Conservation (phyloP, 2,888 invertebrate genomes). For the Busseola fusca region DNA sequence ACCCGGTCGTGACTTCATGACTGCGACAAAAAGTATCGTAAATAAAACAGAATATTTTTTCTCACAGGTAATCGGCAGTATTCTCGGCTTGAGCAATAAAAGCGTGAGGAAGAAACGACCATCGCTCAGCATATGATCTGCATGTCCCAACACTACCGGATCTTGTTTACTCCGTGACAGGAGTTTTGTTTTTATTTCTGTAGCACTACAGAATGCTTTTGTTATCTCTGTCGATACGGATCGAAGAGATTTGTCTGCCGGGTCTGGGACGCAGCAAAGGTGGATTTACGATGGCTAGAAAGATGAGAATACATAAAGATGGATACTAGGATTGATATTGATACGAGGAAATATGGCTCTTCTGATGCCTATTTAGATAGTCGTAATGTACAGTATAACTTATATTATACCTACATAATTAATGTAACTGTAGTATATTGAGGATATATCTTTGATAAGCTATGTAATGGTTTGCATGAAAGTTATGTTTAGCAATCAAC, state of each 20-base stretch:
- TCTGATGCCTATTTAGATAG: constrained; percentile 46
- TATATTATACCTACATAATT: constrained; percentile 38
- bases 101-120: constrained; percentile 94
- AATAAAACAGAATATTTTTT: constrained; percentile 45
- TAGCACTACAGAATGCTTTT: constrained; percentile 73
- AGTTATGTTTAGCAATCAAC: constrained; percentile 31
- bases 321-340: constrained; percentile 49
- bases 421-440: constrained; percentile 36
- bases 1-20: constrained; percentile 6
- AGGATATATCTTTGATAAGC: constrained; percentile 30
- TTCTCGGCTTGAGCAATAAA: constrained; percentile 93
- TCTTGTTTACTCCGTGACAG: constrained; percentile 82
- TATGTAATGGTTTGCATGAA: constrained; percentile 28
- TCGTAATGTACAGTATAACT: constrained; percentile 46
- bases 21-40: neutral
- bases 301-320: constrained; percentile 60
- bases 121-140: constrained; percentile 92
- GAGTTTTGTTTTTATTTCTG: constrained; percentile 83
- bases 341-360: constrained; percentile 40
- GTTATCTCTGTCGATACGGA: constrained; percentile 72
- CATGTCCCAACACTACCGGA: constrained; percentile 61
- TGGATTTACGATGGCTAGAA: constrained; percentile 64
- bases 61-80: constrained; percentile 91
- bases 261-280: constrained; percentile 64
- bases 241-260: constrained; percentile 73